Base-by-base conservation (phyloP, 1,140 invertebrate genomes). In the Bombyx mori region DNA sequence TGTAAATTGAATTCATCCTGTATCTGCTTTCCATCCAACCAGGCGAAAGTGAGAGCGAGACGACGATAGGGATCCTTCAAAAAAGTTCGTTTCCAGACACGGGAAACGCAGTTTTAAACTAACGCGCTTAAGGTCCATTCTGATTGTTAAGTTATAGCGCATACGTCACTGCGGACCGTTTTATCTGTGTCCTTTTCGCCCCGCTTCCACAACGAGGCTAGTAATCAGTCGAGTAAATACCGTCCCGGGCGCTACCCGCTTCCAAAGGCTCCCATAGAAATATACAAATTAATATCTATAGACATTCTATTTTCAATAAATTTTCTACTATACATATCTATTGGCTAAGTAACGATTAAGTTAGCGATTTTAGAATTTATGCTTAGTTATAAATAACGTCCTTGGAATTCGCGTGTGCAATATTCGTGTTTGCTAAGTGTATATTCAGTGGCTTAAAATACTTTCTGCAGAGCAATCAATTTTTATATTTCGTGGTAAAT, bases 1-100 rank as follows among this genome's bases (percentile, higher is more conserved):
- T 63, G 65, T 68, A 83, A 82, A 83, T 83, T 82, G 73, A 82
- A 83, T 86, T 84, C 75, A 75, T 78, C 72, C 73, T 78, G 77
- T 79, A 75, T 86, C 73, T 81, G 61, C 74, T 70, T 78, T 75
- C 66, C 66, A 62, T 72, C 80, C 79, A 83, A 82, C 75, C 82
- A 77, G 73, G 71, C 60, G 68, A 76, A 66, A 65, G 81, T 63
- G 71, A 63, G 72, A 86, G 71, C 58, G 72, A 69, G 81, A 86
- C 61, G 59, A 63, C 57, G 54, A 45, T 60, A 82, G 55, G 68
- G 62, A 77, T 83, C 81, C 79, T 82, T 79, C 76, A 75, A 74
- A 83, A 63, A 58, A 71, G 69, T 60, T 57, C 58, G 5, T 58
- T 64, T 57, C 8, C n/a, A 18, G 0, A 51, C 66, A 57, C 7